These are phyloP conservation scores for Mormyrus iriodes DNA, from an alignment of 2,113 vertebrate genomes.

Conservation along the genomic window DNA sequence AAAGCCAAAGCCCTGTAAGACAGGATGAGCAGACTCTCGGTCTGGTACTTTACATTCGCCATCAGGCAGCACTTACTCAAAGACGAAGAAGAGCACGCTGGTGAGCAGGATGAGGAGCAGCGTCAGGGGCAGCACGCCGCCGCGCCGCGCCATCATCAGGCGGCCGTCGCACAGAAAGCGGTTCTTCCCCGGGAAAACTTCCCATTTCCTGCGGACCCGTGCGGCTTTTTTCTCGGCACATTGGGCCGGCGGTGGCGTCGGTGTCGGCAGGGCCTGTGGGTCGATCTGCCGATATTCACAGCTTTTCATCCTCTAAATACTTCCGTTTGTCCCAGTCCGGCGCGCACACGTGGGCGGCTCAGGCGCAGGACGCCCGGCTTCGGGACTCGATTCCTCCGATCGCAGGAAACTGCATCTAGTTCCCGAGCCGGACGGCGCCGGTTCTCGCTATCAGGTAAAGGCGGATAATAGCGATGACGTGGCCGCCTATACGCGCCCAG, in stretches of 20 bases:
- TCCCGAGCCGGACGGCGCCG: not conserved
- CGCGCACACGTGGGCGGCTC: not conserved
- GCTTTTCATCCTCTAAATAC: slow-evolving; percentile 54
- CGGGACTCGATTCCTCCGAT: no score
- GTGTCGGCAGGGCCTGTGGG: slow-evolving; percentile 49
- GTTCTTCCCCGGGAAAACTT: slow-evolving; percentile 84
- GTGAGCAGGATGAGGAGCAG: slow-evolving; percentile 81
- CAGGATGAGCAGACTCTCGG: not conserved
- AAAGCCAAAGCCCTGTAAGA: not conserved
- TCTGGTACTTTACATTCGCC: not conserved
- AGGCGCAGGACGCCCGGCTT: no score
- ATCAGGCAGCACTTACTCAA: slow-evolving; percentile 74
- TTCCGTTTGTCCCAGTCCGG: not conserved
- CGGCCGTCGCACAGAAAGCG: slow-evolving; percentile 85
- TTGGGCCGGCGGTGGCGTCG: slow-evolving; percentile 38
- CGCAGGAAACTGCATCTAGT: not conserved
- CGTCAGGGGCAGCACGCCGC: slow-evolving; percentile 80
- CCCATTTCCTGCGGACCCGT: slow-evolving; percentile 70
- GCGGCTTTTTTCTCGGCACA: slow-evolving; percentile 31
- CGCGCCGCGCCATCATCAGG: slow-evolving; percentile 76
- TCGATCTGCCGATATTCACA: slow-evolving; percentile 82
- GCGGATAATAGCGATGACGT: not conserved
- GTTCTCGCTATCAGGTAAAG: not conserved
- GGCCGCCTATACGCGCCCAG: not conserved
- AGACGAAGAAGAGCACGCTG: slow-evolving; percentile 81